A percentile compares a stretch with the other conserved stretches of the same genome.
phyloP scores from a whole-genome alignment of 1,140 invertebrate species.

The Caerostris extrusa region DNA sequence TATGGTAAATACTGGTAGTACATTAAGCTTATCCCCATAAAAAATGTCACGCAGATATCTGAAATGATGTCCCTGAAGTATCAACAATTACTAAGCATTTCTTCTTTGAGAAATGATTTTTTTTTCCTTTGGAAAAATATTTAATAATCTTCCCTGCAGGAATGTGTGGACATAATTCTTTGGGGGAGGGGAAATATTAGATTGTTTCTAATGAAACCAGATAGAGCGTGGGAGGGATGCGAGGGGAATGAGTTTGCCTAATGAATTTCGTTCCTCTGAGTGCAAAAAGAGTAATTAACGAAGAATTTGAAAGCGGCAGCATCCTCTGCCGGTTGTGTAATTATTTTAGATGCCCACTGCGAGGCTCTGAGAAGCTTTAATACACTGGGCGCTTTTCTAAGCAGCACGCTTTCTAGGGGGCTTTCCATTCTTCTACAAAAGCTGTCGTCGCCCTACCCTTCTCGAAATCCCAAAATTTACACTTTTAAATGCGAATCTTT shows the following conservation, averaged over 20 bases:
- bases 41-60: background rate
- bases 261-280: conserved; percentile 76
- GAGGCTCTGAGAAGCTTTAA: conserved; percentile 70
- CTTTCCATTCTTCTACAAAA: conserved; percentile 21
- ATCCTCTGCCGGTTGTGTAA: conserved; percentile 70
- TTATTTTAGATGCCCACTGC: conserved; percentile 77
- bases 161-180: conserved; percentile 7
- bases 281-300: conserved; percentile 75
- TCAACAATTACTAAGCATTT: conserved; percentile 38
- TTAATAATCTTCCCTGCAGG: conserved; percentile 59
- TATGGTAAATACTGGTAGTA: background rate
- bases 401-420: conserved; percentile 52
- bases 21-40: conserved; percentile 51
- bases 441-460: background rate
- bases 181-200: background rate
- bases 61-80: conserved; percentile 45
- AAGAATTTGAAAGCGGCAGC: conserved; percentile 74
- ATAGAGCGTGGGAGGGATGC: conserved; percentile 48
- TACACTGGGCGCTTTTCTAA: conserved; percentile 69
- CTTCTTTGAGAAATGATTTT: conserved; percentile 15
- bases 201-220: conserved; percentile 75
- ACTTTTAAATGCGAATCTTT: too few species aligned
- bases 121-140: conserved; percentile 33
- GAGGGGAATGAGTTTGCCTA: conserved; percentile 72
- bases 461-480: too few species aligned